These are phyloP conservation scores for Melanitta fusca DNA, from an alignment of 2,797 vertebrate species.

Conservation along the genomic window DNA sequence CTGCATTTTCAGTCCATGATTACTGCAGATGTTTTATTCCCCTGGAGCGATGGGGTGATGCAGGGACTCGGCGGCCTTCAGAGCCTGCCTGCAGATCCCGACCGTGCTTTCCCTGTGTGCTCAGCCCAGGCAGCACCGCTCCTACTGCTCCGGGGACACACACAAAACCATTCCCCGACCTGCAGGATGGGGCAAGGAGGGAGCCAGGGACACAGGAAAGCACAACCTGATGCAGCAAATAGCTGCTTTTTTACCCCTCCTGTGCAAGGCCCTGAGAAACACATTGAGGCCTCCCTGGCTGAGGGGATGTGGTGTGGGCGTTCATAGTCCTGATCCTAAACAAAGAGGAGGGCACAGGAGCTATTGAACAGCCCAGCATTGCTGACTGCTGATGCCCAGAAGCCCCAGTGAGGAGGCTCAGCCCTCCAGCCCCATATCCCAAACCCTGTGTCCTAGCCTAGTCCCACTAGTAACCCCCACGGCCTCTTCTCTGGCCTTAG, in stretches of 20 bases:
- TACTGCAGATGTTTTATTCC: not conserved
- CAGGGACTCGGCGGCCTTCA: not conserved
- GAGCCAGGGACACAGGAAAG: not conserved
- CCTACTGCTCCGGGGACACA: not conserved
- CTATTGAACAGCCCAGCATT: not conserved
- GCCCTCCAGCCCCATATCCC: not conserved
- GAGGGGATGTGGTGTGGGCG: not conserved
- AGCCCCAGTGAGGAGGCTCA: not conserved
- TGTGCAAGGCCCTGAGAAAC: not conserved
- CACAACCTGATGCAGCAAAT: not conserved
- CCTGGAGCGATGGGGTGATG: not conserved
- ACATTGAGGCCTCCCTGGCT: not conserved
- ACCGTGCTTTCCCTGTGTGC: not conserved
- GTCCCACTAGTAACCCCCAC: too few relatives aligned
- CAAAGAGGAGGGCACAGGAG: not conserved
- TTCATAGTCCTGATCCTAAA: not conserved
- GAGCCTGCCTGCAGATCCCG: not conserved
- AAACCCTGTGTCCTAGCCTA: too few relatives aligned
- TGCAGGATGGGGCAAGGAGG: not conserved
- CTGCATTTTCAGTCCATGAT: slow-evolving; percentile 8
- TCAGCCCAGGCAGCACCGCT: not conserved
- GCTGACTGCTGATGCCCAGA: not conserved
- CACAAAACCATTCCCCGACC: not conserved
- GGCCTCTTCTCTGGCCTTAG: not conserved
- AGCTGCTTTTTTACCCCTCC: not conserved